phyloP scores from a whole-genome alignment of 2,797 vertebrate genomes.

The Cottoperca gobio region DNA sequence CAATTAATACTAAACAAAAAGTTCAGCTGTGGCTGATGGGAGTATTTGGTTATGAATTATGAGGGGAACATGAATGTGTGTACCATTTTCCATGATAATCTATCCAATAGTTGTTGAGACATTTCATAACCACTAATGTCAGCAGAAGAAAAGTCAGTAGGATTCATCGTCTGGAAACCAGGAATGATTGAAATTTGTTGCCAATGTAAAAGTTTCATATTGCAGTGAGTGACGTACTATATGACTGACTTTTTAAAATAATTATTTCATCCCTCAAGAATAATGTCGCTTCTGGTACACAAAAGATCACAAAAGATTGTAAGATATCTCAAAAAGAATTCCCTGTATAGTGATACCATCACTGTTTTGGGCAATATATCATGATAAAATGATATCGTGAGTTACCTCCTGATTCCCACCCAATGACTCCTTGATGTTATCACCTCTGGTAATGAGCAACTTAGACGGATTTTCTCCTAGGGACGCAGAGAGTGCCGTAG shows the following conservation, averaged over 20 bases:
- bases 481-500: slow-evolving; percentile 46
- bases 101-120: not conserved
- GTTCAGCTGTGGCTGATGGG: not conserved
- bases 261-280: not conserved
- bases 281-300: not conserved
- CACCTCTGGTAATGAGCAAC: slow-evolving; percentile 52
- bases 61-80: too few relatives aligned
- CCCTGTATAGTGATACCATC: not conserved
- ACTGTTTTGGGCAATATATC: slow-evolving; percentile 9
- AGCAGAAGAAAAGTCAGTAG: not conserved
- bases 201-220: not conserved
- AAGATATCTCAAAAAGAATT: slow-evolving; percentile 10
- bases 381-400: slow-evolving; percentile 19
- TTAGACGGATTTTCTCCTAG: slow-evolving; percentile 40
- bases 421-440: slow-evolving; percentile 58
- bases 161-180: slow-evolving; percentile 1
- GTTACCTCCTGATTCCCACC: slow-evolving; percentile 29
- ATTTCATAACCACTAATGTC: not conserved
- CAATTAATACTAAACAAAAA: not conserved
- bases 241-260: not conserved
- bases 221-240: not conserved
- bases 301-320: not conserved
- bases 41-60: too few relatives aligned
- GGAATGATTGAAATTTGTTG: not conserved
- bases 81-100: not conserved